phyloP scores from a whole-genome alignment of 2,888 invertebrate species.

The Nomada ferruginata region DNA sequence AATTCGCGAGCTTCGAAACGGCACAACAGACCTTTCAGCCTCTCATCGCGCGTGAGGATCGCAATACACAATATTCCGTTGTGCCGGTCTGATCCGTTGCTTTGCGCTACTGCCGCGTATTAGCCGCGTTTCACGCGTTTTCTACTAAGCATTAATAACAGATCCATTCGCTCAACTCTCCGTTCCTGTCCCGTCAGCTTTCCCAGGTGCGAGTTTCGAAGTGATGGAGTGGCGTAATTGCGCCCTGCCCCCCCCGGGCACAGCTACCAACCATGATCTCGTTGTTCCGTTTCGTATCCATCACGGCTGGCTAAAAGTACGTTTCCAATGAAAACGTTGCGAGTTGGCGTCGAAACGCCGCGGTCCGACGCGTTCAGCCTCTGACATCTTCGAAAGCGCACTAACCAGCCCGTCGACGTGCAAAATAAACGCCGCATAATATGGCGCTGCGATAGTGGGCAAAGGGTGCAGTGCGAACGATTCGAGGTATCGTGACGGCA shows the following conservation, averaged over 20 bases:
- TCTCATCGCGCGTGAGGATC: not conserved
- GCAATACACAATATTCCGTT: not conserved
- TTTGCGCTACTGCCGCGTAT: not conserved
- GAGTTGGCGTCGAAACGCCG: not conserved
- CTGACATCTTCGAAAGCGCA: slow-evolving; percentile 17
- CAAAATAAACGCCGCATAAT: slow-evolving; percentile 6
- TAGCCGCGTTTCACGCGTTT: slow-evolving; percentile 4
- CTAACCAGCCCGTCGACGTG: slow-evolving; percentile 2
- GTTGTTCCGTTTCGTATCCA: slow-evolving; percentile 54
- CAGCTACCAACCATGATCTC: slow-evolving; percentile 39
- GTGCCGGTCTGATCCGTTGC: not conserved
- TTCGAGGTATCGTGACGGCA: slow-evolving; percentile 22
- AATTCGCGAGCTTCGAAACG: not conserved
- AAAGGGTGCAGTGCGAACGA: not conserved
- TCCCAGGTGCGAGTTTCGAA: slow-evolving; percentile 23
- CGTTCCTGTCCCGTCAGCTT: slow-evolving; percentile 38
- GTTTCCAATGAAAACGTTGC: slow-evolving; percentile 5
- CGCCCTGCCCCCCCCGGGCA: not conserved
- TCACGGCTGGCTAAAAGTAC: slow-evolving; percentile 39
- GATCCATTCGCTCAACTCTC: slow-evolving; percentile 32
- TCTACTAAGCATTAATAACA: slow-evolving; percentile 47
- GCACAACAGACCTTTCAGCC: not conserved
- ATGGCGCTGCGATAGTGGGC: not conserved
- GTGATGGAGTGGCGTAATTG: slow-evolving; percentile 48
- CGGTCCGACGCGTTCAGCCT: not conserved